phyloP scores from a whole-genome alignment of 2,888 invertebrate species.

The Polylopha cassiicola region DNA sequence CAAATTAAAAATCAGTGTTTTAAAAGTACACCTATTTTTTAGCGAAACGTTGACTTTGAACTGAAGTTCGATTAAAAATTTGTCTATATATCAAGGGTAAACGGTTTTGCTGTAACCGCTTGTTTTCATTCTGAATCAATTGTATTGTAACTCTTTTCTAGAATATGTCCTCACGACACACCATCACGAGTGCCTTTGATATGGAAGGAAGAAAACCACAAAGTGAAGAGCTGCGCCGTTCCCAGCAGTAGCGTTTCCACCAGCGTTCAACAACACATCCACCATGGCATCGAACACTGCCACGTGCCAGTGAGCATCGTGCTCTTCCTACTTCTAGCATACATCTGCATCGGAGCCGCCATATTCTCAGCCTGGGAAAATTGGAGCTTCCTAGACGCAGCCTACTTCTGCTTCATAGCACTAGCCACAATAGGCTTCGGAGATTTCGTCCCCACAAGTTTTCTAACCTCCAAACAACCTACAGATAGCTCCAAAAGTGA shows the following conservation, averaged over 20 bases:
- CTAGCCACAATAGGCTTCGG: constrained; percentile 90
- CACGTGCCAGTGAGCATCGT: constrained; percentile 74
- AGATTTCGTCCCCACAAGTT: constrained; percentile 82
- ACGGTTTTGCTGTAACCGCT: no score
- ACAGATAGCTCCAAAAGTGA: constrained; percentile 68
- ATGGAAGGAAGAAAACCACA: constrained; percentile 73
- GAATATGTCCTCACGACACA: constrained; percentile 81
- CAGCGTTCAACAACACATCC: constrained; percentile 52
- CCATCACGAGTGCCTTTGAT: constrained; percentile 87
- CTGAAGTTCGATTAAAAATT: no score
- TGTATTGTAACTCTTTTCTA: constrained; percentile 31
- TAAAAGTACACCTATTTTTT: no score
- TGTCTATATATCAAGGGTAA: no score
- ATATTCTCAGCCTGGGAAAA: constrained; percentile 88
- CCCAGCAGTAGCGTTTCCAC: constrained; percentile 59
- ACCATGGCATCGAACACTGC: constrained; percentile 57
- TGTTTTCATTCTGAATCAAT: no score
- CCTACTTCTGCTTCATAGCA: constrained; percentile 91
- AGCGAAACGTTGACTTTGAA: no score
- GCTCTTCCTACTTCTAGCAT: constrained; percentile 82
- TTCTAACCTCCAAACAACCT: constrained; percentile 61
- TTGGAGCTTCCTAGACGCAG: constrained; percentile 88
- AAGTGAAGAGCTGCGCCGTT: constrained; percentile 54
- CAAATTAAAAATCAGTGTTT: no score
- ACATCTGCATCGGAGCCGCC: constrained; percentile 86